Conservation (phyloP, 2,888 invertebrate genomes). For the Lissonota sp. region DNA sequence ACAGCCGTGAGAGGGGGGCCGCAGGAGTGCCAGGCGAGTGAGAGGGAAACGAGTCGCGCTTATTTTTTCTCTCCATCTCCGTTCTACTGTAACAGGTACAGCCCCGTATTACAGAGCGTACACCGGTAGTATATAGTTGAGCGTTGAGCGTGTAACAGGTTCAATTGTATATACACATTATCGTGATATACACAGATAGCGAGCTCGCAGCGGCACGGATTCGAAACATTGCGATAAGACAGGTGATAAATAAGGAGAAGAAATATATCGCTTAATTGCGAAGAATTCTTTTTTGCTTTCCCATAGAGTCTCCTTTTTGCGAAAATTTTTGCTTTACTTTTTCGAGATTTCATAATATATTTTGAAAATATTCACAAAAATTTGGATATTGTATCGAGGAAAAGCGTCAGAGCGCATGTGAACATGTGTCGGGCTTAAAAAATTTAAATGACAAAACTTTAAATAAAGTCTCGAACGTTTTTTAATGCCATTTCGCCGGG, state of each 20-base stretch:
- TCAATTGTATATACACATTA: conserved; percentile 41
- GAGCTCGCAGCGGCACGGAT: neutral
- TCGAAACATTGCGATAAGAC: neutral
- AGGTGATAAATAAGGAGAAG: too few relatives aligned
- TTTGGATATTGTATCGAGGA: too few relatives aligned
- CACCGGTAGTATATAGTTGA: conserved; percentile 60
- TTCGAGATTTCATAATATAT: too few relatives aligned
- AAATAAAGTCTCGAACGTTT: too few relatives aligned
- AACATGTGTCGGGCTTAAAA: too few relatives aligned
- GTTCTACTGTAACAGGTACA: conserved; percentile 63
- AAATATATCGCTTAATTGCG: neutral
- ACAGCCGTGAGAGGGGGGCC: conserved; percentile 8
- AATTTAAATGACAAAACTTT: too few relatives aligned
- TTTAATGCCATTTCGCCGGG: too few relatives aligned
- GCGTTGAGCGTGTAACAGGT: conserved; percentile 65
- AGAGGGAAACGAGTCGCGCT: conserved; percentile 30
- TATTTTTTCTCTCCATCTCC: conserved; percentile 52
- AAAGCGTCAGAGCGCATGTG: too few relatives aligned
- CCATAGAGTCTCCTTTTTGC: neutral
- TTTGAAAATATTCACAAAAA: too few relatives aligned
- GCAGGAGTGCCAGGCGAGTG: conserved; percentile 18
- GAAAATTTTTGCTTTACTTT: too few relatives aligned
- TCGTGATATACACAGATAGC: neutral
- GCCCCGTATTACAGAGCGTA: conserved; percentile 60
- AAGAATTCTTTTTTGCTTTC: neutral